Percentiles rank a stretch among this genome's conserved stretches.
Evolutionary conservation across 2,113 vertebrate genomes (phyloP).

Genomic region (Dipodomys ordii): DNA sequence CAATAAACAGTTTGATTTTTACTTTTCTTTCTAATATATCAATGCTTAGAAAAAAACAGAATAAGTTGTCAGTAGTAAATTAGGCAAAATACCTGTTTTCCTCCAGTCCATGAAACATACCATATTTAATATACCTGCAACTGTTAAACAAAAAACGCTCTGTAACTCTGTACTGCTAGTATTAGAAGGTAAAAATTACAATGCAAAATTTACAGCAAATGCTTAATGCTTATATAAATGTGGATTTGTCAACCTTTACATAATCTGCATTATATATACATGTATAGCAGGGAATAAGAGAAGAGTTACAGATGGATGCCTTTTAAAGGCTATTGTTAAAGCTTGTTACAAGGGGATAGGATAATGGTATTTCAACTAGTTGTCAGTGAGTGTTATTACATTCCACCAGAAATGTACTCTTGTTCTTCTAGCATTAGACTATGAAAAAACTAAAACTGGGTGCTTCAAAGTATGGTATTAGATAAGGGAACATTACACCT

Average conservation of each 20-base stretch:
- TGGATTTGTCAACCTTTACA: constrained; percentile 60
- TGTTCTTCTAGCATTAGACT: constrained; percentile 60
- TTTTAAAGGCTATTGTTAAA: constrained; percentile 24
- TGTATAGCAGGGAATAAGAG: constrained; percentile 25
- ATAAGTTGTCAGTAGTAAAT: constrained; percentile 66
- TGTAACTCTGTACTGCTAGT: constrained; percentile 74
- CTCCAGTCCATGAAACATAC: constrained; percentile 65
- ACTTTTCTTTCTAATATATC: constrained; percentile 83
- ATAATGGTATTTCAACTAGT: constrained; percentile 56
- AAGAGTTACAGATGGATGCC: constrained; percentile 4
- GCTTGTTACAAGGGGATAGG: constrained; percentile 54
- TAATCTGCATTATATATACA: constrained; percentile 59
- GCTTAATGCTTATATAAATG: constrained; percentile 78
- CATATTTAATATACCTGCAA: constrained; percentile 74
- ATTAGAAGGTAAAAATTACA: constrained; percentile 72
- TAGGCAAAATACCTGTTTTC: constrained; percentile 58
- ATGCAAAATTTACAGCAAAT: constrained; percentile 72
- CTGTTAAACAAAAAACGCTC: constrained; percentile 75
- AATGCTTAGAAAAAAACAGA: constrained; percentile 68
- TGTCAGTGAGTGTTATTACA: constrained; percentile 69
- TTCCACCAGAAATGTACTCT: constrained; percentile 80
- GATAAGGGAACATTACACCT: constrained; percentile 71
- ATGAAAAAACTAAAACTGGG: constrained; percentile 50
- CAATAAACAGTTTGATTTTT: constrained; percentile 87
- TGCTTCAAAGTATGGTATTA: constrained; percentile 63